Base-by-base conservation (phyloP, 2,888 invertebrate genomes). In the Tenodera sinensis region DNA sequence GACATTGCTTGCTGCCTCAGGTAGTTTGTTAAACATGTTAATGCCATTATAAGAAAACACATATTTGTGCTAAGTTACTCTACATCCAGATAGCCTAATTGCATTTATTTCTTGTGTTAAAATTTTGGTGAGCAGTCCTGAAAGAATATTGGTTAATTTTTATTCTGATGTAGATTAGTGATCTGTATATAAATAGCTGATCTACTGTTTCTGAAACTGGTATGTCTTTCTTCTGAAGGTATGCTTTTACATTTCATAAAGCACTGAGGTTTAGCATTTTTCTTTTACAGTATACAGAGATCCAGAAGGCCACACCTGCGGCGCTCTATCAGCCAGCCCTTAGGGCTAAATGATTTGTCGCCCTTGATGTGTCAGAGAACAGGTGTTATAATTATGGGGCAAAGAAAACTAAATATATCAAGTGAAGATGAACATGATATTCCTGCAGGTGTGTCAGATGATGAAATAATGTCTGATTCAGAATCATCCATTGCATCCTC, bases 291-390 rank as follows among this genome's bases (percentile, higher is more conserved):
- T 42, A 89, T 89, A 28, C 83, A 81, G 25, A 87, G 89, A 82
- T 42, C 89, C 4, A 88, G 91, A 4, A 89, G 91, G 47, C 88
- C 91, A 27, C 91, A 92, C n/a, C 90, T 94, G 91, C 93, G 94
- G 90, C 93, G 96, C 90, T 96, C 96, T n/a, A 94, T 96, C 85
- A 96, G 96, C 92, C 96, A 96, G 92, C 96, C 96, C 90, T 93
- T 95, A 91, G 95, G 95, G 92, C 94, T 95, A 91, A 95, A 95
- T 92, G 95, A 95, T 92, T 92, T 95, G 91, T 95, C 95, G 89
- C 95, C 95, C 27, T 92, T 95, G 90, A 94, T 95, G 94, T 93
- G 94, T 92, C 93, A 94, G 89, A 94, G 94, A 93, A 93, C 94
- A 90, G 85, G 90, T 20, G 85, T 83, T 47, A 83, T 87, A 6